Evolutionary conservation across 2,797 vertebrate genomes (phyloP).

Genomic region (Phoeniculus purpureus): DNA sequence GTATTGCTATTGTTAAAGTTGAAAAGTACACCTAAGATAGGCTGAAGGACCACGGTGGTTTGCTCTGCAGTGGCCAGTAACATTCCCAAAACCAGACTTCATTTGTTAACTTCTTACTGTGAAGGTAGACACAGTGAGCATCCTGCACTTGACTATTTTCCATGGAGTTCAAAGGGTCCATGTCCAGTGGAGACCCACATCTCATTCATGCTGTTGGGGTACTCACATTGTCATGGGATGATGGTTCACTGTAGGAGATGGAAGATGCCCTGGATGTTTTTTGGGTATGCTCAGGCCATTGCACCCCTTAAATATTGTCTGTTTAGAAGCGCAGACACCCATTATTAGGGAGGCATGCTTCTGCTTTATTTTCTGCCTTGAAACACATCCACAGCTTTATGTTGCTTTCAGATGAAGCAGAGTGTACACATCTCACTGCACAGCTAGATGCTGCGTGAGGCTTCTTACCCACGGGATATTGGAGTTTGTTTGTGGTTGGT

Average conservation of each 20-base stretch:
- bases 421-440: not conserved
- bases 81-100: not conserved
- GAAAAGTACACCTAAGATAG: not conserved
- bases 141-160: not conserved
- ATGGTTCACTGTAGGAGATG: not conserved
- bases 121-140: not conserved
- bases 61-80: not conserved
- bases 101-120: not conserved
- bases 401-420: not conserved
- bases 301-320: not conserved
- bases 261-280: not conserved
- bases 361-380: not conserved
- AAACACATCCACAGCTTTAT: not conserved
- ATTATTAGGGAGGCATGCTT: not conserved
- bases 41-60: not conserved
- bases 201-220: rapidly evolving
- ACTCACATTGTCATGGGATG: not conserved
- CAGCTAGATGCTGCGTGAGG: not conserved
- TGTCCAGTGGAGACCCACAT: not conserved
- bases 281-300: not conserved
- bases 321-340: not conserved
- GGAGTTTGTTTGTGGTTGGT: not conserved
- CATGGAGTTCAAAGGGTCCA: not conserved
- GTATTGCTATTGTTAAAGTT: not conserved
- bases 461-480: not conserved